Conservation (phyloP, 2,888 invertebrate genomes). For the Fragum whitleyi region DNA sequence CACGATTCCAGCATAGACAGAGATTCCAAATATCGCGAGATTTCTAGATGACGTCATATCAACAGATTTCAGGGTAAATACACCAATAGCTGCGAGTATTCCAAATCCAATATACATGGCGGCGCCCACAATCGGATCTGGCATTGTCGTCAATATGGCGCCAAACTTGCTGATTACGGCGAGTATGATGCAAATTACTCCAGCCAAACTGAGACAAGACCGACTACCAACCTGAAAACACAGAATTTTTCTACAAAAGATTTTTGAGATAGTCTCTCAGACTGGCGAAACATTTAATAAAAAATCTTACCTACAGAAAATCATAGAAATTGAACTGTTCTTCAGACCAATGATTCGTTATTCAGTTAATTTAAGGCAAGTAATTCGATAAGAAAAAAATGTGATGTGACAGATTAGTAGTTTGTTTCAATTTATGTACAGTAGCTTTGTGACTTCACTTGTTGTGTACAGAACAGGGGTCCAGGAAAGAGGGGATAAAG, state of each 20-base stretch:
- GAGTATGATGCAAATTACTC: conserved; percentile 57
- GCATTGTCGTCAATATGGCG: conserved; percentile 65
- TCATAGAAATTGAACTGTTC: no score
- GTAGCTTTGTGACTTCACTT: no score
- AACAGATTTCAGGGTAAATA: conserved; percentile 59
- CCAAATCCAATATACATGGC: conserved; percentile 66
- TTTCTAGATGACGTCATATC: conserved; percentile 66
- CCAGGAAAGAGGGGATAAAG: no score
- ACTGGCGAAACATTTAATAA: no score
- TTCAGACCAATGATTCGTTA: no score
- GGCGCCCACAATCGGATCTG: conserved; percentile 65
- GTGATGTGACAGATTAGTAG: no score
- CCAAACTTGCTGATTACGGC: conserved; percentile 70
- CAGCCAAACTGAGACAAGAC: conserved; percentile 66
- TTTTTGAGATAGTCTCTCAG: no score
- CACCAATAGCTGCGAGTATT: conserved; percentile 64
- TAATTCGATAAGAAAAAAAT: no score
- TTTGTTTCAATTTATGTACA: no score
- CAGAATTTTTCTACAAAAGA: neutral
- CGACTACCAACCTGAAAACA: conserved; percentile 71
- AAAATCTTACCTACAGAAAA: no score
- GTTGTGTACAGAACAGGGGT: no score
- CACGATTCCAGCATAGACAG: conserved; percentile 61
- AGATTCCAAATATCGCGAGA: conserved; percentile 63
- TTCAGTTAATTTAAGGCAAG: no score